Percentiles rank a stretch among this genome's conserved stretches.
phyloP scores from a whole-genome alignment of 2,888 invertebrate genomes.

The Elegia similella region DNA sequence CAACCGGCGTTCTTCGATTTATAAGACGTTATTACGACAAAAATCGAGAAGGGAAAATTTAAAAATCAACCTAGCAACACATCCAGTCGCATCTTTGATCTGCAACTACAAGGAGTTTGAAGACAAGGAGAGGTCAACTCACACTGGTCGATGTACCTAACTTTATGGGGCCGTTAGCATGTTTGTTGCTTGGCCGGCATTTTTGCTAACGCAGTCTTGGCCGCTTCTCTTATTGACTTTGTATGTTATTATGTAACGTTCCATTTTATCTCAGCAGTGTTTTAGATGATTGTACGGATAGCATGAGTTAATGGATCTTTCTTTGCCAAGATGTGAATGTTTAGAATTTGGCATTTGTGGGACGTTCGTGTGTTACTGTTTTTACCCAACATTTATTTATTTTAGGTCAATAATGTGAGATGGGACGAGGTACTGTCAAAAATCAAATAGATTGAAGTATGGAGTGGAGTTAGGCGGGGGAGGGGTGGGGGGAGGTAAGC shows the following conservation, averaged over 20 bases:
- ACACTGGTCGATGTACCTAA: constrained; percentile 45
- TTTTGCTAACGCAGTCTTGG: constrained; percentile 25
- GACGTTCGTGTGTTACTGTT: background rate
- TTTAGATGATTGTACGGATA: background rate
- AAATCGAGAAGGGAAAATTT: too few species aligned
- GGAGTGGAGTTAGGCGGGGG: too few species aligned
- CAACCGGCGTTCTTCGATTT: too few species aligned
- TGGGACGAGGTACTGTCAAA: too few species aligned
- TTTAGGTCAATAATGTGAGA: too few species aligned
- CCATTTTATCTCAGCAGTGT: constrained; percentile 1
- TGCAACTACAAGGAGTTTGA: background rate
- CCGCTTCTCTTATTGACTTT: constrained; percentile 24
- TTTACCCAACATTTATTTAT: too few species aligned
- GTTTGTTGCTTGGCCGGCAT: constrained; percentile 68
- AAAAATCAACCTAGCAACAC: too few species aligned
- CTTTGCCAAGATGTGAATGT: background rate
- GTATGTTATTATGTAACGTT: constrained; percentile 28
- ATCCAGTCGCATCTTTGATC: background rate
- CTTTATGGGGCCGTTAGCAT: constrained; percentile 66
- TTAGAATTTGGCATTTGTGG: background rate
- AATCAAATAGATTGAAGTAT: too few species aligned
- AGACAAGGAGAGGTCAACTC: constrained; percentile 35
- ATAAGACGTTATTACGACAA: too few species aligned
- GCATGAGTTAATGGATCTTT: background rate
- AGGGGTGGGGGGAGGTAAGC: too few species aligned